Evolutionary conservation across 2,888 invertebrate genomes (phyloP).

Genomic region (Eustalomyia histrio): DNA sequence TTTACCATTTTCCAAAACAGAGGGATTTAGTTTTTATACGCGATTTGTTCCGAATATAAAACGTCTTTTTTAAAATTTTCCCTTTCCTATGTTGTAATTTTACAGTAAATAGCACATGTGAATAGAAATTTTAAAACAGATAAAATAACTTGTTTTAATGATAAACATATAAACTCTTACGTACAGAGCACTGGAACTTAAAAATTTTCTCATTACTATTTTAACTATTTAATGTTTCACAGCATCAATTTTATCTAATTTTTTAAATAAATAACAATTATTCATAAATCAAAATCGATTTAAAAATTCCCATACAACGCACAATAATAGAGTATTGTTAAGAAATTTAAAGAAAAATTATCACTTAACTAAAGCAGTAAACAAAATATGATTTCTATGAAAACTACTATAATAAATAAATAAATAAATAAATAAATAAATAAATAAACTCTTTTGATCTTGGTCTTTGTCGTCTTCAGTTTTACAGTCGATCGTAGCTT

Average conservation of each 20-base stretch:
- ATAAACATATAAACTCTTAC: too few species aligned
- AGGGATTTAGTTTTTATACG: too few species aligned
- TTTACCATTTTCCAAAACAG: too few species aligned
- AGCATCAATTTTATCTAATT: constrained; percentile 34
- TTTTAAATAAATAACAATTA: constrained; percentile 47
- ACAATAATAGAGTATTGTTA: constrained; percentile 60
- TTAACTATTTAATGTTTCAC: constrained; percentile 20
- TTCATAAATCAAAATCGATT: constrained; percentile 50
- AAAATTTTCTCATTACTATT: constrained; percentile 12
- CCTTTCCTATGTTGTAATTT: too few species aligned
- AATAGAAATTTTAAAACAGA: too few species aligned
- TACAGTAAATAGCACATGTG: too few species aligned
- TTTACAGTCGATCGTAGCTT: constrained; percentile 28
- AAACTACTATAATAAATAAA: constrained; percentile 52
- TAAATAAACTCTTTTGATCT: constrained; percentile 45
- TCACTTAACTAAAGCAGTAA: constrained; percentile 57
- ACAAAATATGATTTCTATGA: constrained; percentile 55
- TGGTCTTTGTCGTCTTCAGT: neutral
- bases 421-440: too few species aligned
- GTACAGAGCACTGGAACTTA: neutral
- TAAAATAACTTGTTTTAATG: too few species aligned
- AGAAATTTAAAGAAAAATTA: constrained; percentile 44
- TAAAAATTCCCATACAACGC: constrained; percentile 56
- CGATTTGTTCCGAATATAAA: too few species aligned
- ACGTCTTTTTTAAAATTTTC: too few species aligned